A percentile compares a stretch with the other conserved stretches of the same genome.
These are phyloP conservation scores for Metopolophium dirhodum DNA, from an alignment of 1,140 invertebrate genomes.

Conservation along the genomic window DNA sequence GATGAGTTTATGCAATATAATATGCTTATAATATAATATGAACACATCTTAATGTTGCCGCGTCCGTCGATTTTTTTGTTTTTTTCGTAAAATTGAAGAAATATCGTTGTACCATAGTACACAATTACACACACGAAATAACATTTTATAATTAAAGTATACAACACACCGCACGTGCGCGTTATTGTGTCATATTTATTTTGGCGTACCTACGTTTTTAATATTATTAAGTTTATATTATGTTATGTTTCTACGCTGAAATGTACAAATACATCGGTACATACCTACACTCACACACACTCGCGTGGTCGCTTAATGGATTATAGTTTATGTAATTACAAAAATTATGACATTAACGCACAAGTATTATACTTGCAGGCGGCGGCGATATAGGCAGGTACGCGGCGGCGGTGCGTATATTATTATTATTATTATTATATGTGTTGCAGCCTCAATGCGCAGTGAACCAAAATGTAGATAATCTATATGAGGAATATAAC, in stretches of 20 bases:
- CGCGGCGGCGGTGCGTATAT: background rate
- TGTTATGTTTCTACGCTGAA: background rate
- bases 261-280: no score
- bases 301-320: constrained; percentile 5
- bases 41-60: background rate
- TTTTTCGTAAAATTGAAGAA: constrained; percentile 5
- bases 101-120: background rate
- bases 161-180: background rate
- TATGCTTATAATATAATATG: background rate
- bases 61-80: background rate
- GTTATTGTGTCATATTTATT: background rate
- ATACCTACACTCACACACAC: background rate
- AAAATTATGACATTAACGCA: constrained; percentile 6
- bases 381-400: background rate
- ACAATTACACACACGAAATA: background rate
- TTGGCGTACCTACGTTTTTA: background rate
- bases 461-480: constrained; percentile 12
- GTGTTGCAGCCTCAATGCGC: constrained; percentile 22
- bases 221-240: background rate
- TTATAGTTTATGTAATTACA: background rate
- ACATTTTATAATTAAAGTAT: constrained; percentile 9
- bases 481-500: background rate
- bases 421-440: background rate
- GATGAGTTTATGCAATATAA: background rate
- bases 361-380: background rate